These are phyloP conservation scores for Caenorhabditis imperialis DNA, from an alignment of 2,888 invertebrate species.

Conservation along the genomic window DNA sequence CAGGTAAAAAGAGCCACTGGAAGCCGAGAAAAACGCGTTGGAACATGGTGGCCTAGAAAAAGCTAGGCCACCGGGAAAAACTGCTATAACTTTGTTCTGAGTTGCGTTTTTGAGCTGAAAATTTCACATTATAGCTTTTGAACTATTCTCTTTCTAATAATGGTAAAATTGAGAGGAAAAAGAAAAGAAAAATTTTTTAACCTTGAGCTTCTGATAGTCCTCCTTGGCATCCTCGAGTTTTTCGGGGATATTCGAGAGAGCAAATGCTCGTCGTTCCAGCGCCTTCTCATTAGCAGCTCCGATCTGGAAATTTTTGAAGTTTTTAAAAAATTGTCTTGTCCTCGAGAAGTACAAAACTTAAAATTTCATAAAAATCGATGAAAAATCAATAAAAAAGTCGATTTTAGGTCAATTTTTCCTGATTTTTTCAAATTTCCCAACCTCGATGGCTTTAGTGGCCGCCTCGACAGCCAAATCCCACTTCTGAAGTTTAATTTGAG, in stretches of 20 bases:
- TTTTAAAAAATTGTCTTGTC: no score
- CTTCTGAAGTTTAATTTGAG: conserved; percentile 61
- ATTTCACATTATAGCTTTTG: no score
- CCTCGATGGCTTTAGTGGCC: conserved; percentile 59
- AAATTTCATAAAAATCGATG: no score
- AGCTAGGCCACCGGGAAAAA: no score
- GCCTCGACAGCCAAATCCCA: conserved; percentile 61
- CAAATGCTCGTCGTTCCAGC: conserved; percentile 61
- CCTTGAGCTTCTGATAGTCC: conserved; percentile 63
- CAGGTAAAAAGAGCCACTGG: no score
- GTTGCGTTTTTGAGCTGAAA: no score
- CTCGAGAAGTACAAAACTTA: no score
- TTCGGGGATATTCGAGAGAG: conserved; percentile 54
- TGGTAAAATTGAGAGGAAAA: not conserved
- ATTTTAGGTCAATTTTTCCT: not conserved
- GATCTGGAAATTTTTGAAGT: conserved; percentile 30
- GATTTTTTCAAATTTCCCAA: conserved; percentile 2
- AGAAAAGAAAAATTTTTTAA: not conserved
- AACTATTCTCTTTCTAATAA: no score
- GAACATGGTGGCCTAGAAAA: no score
- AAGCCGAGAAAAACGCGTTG: no score
- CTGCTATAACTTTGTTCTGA: no score
- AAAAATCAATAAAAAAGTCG: no score
- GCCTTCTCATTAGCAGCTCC: conserved; percentile 56
- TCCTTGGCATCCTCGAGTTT: conserved; percentile 56